A percentile compares a stretch with the other conserved stretches of the same genome.
Conservation (phyloP, 2,113 vertebrate species). For the Bos indicus region DNA sequence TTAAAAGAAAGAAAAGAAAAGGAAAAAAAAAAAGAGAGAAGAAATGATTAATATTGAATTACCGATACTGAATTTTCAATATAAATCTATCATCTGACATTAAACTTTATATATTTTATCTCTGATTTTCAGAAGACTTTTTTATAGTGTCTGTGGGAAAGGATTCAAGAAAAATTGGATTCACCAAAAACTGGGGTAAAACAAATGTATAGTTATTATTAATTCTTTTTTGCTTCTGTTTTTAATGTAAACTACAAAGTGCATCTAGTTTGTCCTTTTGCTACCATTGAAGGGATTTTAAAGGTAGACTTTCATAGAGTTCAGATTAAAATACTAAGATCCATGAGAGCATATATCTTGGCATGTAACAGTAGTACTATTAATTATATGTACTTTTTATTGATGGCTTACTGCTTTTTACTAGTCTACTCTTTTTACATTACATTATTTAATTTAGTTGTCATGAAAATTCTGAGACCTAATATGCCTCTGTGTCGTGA, state of each 20-base stretch:
- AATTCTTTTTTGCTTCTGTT: not conserved
- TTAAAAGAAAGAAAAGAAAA: not conserved
- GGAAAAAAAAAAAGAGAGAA: not conserved
- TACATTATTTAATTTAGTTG: not conserved
- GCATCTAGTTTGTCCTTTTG: not conserved
- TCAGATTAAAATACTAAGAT: not conserved
- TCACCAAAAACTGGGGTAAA: not conserved
- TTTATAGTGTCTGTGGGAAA: not conserved
- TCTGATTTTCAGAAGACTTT: not conserved
- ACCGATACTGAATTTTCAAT: not conserved
- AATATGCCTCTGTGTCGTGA: not conserved
- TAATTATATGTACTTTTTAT: not conserved
- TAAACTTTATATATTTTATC: not conserved
- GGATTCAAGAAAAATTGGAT: not conserved
- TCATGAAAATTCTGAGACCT: not conserved
- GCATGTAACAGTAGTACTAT: not conserved
- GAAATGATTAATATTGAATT: not conserved
- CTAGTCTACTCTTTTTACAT: not conserved
- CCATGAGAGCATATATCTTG: not conserved
- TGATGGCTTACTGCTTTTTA: not conserved
- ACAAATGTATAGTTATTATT: not conserved
- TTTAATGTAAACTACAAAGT: not conserved
- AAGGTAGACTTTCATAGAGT: not conserved
- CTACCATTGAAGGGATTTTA: not conserved
- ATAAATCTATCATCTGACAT: not conserved